Evolutionary conservation across 2,113 vertebrate species (phyloP), one percentile per base, ranked within the genome.

Genomic region (Raja brachyura): DNA sequence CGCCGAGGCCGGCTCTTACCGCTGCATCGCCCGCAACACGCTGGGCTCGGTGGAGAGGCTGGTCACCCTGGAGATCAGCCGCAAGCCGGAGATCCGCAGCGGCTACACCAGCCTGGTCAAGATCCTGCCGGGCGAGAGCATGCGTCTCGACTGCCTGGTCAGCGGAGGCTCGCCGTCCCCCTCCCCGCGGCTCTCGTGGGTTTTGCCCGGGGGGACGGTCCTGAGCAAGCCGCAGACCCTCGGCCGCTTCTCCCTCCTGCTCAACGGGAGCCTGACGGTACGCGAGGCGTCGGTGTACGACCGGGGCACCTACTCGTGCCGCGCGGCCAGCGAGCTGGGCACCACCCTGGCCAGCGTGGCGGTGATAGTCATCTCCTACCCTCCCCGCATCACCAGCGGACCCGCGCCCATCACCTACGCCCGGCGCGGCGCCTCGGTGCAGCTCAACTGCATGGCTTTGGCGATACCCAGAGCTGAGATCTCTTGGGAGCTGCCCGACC

Each of bases 401-500:
- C 97, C 97, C 0, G 95, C 96, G 0, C 95, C 98, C 0, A 96
- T 98, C 78, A 97, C 96, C 22, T 97, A 98, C 18, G 95, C 96
- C 0, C 96, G 97, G 90, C 96, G 94, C 1, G 96, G 97, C 70
- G 4, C 18, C 66, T 96, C 97, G 0, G 95, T 99, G 7, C 97
- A 97, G 94, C 93, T 99, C 48, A 97, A 95, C 94, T 99, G 98
- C 93, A 93, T 94, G 75, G 97, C 97, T 68, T 96, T 96, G 74
- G 98, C 97, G 0, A 95, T 96, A 78, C 98, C 98, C 18, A 97
- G 95, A 83, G 96, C 96, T 4, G 97, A 98, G 94, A 94, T 99
- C 31, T 96, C 96, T 0, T 99, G 98, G 98, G 97, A 98, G 73
- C 97, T 98, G 8, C 98, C 98, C 0, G 98, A 97, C 93, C 96